A percentile compares a stretch with the other conserved stretches of the same genome.
Evolutionary conservation across 2,888 invertebrate genomes (phyloP).

Genomic region (Calameuta pallipes): DNA sequence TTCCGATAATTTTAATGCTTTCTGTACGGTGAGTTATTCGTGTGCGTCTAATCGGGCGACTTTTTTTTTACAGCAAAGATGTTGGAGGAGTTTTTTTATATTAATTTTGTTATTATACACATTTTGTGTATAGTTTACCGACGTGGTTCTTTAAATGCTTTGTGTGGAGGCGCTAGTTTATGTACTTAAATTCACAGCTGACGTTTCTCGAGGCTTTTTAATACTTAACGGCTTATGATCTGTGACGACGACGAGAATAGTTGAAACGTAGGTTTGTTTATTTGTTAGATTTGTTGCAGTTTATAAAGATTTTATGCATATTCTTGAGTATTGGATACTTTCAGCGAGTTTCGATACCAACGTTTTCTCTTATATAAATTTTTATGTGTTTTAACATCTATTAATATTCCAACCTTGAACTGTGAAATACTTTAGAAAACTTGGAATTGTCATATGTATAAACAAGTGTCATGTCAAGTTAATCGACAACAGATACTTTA

Average conservation of each 20-base stretch:
- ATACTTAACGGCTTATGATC: not conserved
- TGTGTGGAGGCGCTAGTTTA: not conserved
- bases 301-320: not conserved
- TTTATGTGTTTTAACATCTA: not conserved
- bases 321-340: not conserved
- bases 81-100: not conserved
- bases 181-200: not conserved
- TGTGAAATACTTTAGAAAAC: not conserved
- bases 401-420: not conserved
- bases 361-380: not conserved
- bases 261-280: not conserved
- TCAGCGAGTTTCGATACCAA: not conserved
- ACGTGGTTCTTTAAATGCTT: not conserved
- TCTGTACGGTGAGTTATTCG: not conserved
- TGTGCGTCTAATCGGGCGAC: not conserved
- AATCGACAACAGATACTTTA: not conserved
- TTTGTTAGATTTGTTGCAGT: not conserved
- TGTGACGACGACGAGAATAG: not conserved
- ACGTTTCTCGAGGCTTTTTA: not conserved
- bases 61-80: not conserved
- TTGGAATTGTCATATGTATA: not conserved
- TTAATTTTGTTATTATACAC: not conserved
- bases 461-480: not conserved
- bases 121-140: not conserved
- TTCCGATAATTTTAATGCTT: not conserved